Evolutionary conservation across 2,888 invertebrate species (phyloP).

Genomic region (Ferdinandea cuprea): DNA sequence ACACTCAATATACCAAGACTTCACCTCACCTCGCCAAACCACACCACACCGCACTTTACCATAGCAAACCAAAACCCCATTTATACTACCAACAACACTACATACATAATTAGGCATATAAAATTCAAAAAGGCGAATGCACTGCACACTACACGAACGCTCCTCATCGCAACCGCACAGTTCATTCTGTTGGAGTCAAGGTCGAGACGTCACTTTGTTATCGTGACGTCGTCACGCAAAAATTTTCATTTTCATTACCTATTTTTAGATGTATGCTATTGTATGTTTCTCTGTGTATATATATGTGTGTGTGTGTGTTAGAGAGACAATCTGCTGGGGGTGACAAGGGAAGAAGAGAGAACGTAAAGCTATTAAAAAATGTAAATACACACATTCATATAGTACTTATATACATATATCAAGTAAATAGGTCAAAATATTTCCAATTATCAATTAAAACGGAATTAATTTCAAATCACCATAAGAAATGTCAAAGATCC

Average conservation of each 20-base stretch:
- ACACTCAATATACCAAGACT: constrained; percentile 57
- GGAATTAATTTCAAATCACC: neutral
- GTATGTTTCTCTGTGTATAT: neutral
- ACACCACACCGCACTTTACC: no score
- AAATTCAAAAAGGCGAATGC: constrained; percentile 74
- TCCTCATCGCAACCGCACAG: constrained; percentile 80
- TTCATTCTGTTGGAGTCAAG: constrained; percentile 83
- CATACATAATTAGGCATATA: constrained; percentile 69
- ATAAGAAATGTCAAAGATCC: neutral
- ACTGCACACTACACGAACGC: constrained; percentile 64
- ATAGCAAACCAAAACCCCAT: constrained; percentile 9
- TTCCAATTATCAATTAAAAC: constrained; percentile 8
- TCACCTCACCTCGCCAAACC: constrained; percentile 46
- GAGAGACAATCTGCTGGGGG: neutral
- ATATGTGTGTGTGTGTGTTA: constrained; percentile 33
- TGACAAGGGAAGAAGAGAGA: constrained; percentile 9
- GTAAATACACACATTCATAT: neutral
- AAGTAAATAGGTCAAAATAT: constrained; percentile 67
- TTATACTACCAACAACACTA: constrained; percentile 6
- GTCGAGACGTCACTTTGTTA: constrained; percentile 79
- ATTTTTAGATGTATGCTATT: constrained; percentile 67
- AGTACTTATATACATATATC: constrained; percentile 5
- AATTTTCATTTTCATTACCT: constrained; percentile 75
- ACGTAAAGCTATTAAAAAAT: constrained; percentile 23
- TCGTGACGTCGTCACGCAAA: constrained; percentile 81